Evolutionary conservation across 2,797 vertebrate genomes (phyloP).

Genomic region (Syndactyla subalaris): DNA sequence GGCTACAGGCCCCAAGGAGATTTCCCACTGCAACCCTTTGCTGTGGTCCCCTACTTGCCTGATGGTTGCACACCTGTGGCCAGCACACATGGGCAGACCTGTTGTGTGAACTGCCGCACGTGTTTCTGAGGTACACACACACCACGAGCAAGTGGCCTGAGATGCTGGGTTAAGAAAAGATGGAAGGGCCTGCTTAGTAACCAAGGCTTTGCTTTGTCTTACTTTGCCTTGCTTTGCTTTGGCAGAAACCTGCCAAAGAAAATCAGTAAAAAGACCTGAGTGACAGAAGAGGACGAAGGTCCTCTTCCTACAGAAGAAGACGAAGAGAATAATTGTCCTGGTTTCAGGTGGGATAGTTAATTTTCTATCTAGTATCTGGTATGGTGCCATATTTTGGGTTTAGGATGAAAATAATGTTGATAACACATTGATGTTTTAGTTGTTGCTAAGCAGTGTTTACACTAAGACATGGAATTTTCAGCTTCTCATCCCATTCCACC

Average conservation of each 20-base stretch:
- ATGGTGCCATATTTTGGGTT: not conserved
- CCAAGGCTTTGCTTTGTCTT: not conserved
- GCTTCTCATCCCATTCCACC: not conserved
- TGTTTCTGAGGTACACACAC: fast-evolving
- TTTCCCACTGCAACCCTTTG: not conserved
- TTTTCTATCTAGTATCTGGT: not conserved
- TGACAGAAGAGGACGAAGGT: not conserved
- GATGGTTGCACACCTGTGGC: fast-evolving
- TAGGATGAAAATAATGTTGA: not conserved
- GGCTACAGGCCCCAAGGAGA: not conserved
- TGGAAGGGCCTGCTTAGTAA: not conserved
- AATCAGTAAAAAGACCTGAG: not conserved
- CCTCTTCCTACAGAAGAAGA: not conserved
- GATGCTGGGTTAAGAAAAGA: not conserved
- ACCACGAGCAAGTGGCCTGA: not conserved
- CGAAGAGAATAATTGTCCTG: not conserved
- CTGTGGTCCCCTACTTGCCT: fast-evolving
- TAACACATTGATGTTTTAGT: not conserved
- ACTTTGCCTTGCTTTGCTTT: not conserved
- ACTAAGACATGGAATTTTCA: not conserved
- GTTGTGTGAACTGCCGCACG: fast-evolving
- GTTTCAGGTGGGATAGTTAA: not conserved
- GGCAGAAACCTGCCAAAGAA: not conserved
- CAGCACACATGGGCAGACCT: not conserved
- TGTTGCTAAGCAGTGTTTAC: not conserved